phyloP scores from a whole-genome alignment of 2,888 invertebrate species.

The Selenia dentaria region DNA sequence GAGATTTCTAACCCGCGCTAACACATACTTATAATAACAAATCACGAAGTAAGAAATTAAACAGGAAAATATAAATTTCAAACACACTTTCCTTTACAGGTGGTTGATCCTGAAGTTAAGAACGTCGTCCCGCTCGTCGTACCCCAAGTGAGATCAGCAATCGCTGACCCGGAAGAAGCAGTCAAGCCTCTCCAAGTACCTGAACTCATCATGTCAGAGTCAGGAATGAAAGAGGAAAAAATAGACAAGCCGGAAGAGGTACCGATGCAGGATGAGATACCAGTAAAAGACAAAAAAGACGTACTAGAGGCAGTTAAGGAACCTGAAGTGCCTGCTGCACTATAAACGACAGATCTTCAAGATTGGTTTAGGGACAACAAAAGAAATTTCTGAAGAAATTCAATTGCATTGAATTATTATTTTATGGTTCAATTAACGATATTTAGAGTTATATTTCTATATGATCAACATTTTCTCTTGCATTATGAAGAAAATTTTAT shows the following conservation, averaged over 20 bases:
- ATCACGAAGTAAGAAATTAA: no score
- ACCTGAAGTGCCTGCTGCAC: conserved; percentile 30
- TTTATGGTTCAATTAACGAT: no score
- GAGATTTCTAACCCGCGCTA: no score
- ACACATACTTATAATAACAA: no score
- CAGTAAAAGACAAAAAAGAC: conserved; percentile 33
- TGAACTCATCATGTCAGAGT: conserved; percentile 73
- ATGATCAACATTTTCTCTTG: no score
- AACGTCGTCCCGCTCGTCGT: conserved; percentile 42
- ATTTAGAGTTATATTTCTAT: no score
- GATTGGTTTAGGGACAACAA: conserved; percentile 7
- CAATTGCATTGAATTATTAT: conserved; percentile 1
- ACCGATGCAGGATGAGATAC: conserved; percentile 5
- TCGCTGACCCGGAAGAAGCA: conserved; percentile 41
- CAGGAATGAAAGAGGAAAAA: conserved; percentile 55
- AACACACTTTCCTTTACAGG: conserved; percentile 23
- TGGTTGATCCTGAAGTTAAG: conserved; percentile 39
- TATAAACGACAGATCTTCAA: conserved; percentile 18
- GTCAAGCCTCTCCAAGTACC: conserved; percentile 64
- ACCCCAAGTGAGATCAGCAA: conserved; percentile 49
- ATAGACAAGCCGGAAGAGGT: conserved; percentile 47
- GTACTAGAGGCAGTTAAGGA: conserved; percentile 29
- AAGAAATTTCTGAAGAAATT: neutral
- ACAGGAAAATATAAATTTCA: no score
- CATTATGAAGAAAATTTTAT: no score